Evolutionary conservation across 2,797 vertebrate genomes (phyloP).

Genomic region (Galago senegalensis): DNA sequence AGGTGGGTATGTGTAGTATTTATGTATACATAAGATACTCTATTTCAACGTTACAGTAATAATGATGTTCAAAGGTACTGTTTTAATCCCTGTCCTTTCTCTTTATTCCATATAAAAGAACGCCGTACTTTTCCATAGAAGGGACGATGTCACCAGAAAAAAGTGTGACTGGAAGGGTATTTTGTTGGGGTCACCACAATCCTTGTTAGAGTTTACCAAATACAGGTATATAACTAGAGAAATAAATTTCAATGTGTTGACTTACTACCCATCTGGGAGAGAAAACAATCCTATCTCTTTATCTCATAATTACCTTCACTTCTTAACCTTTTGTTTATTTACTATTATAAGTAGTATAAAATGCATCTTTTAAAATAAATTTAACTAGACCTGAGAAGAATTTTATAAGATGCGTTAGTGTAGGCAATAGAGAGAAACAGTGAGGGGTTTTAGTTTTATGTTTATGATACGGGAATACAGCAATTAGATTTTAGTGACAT

Average conservation of each 20-base stretch:
- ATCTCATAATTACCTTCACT: background rate
- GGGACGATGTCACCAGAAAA: background rate
- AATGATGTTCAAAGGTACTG: background rate
- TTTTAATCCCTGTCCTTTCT: background rate
- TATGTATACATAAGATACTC: background rate
- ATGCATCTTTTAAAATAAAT: background rate
- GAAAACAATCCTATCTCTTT: background rate
- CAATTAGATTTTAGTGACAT: slow-evolving; percentile 28
- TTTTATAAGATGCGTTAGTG: background rate
- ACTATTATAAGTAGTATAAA: background rate
- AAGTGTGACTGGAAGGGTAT: background rate
- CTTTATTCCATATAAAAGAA: background rate
- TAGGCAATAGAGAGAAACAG: slow-evolving; percentile 22
- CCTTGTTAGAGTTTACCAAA: slow-evolving; percentile 24
- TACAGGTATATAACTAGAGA: slow-evolving; percentile 26
- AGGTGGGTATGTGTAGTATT: background rate
- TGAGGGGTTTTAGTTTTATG: slow-evolving; percentile 19
- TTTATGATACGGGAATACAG: slow-evolving; percentile 11
- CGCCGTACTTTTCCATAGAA: background rate
- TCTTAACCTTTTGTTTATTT: slow-evolving; percentile 21
- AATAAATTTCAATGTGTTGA: slow-evolving; percentile 35
- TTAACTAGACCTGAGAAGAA: slow-evolving; percentile 11
- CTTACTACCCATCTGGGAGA: background rate
- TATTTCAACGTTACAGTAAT: background rate
- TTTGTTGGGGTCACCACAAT: background rate